These are phyloP conservation scores for Centropus unirufus DNA, from an alignment of 2,113 vertebrate genomes.

Conservation along the genomic window DNA sequence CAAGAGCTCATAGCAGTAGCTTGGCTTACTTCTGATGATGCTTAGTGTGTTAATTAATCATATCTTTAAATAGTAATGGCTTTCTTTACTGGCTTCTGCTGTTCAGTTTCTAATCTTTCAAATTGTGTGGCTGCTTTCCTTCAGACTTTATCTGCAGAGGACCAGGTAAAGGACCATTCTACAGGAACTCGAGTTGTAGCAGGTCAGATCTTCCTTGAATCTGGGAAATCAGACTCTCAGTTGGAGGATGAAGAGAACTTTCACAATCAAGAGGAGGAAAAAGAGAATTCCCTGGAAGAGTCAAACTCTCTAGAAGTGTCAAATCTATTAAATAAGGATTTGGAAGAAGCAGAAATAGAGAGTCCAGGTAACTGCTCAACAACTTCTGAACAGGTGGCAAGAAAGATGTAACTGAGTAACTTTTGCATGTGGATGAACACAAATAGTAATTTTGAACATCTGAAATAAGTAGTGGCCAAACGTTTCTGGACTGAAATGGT, in stretches of 20 bases:
- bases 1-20: neutral
- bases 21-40: neutral
- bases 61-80: neutral
- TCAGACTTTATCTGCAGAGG: conserved; percentile 76
- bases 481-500: neutral
- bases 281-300: conserved; percentile 61
- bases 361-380: conserved; percentile 75
- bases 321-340: conserved; percentile 69
- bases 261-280: conserved; percentile 60
- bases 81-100: neutral
- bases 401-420: neutral
- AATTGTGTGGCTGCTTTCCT: conserved; percentile 14
- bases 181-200: conserved; percentile 75
- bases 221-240: conserved; percentile 64
- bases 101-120: neutral
- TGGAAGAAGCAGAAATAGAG: conserved; percentile 72
- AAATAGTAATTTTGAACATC: neutral
- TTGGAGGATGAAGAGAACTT: conserved; percentile 67
- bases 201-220: conserved; percentile 79
- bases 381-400: neutral
- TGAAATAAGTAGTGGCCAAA: neutral
- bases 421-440: neutral
- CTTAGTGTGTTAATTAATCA: neutral
- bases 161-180: conserved; percentile 82
- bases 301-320: conserved; percentile 71